phyloP scores from a whole-genome alignment of 2,888 invertebrate genomes.

The Drosophila yooni region DNA sequence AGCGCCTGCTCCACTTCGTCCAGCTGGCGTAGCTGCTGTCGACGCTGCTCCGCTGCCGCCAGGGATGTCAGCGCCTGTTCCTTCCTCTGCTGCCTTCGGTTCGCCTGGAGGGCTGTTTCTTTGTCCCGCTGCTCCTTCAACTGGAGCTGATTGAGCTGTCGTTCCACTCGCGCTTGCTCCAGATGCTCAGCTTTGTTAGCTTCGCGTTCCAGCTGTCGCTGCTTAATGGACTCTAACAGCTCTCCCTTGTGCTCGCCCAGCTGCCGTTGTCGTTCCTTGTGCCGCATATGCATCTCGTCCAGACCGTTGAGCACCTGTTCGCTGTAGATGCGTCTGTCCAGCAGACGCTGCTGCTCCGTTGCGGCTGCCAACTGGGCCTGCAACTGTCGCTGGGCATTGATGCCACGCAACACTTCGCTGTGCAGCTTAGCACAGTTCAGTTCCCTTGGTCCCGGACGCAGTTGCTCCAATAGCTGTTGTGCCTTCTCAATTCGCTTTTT shows the following conservation, averaged over 20 bases:
- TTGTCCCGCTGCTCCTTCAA: conserved; percentile 82
- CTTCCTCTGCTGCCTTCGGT: conserved; percentile 76
- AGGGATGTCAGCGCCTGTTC: conserved; percentile 59
- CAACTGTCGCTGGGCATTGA: conserved; percentile 80
- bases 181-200: conserved; percentile 61
- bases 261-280: conserved; percentile 70
- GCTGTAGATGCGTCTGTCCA: conserved; percentile 79
- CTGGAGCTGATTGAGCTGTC: conserved; percentile 76
- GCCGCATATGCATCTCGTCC: conserved; percentile 80
- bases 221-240: conserved; percentile 73
- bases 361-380: conserved; percentile 74
- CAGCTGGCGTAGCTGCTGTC: conserved; percentile 69
- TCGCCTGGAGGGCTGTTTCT: conserved; percentile 77
- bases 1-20: conserved; percentile 85
- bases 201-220: conserved; percentile 67
- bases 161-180: conserved; percentile 60
- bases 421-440: conserved; percentile 82
- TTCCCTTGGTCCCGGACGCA: conserved; percentile 82
- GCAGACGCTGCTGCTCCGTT: conserved; percentile 65
- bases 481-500: conserved; percentile 79
- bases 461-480: conserved; percentile 78
- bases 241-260: conserved; percentile 78
- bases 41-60: conserved; percentile 63
- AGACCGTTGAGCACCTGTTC: conserved; percentile 83
- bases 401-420: conserved; percentile 82